Evolutionary conservation across 2,113 vertebrate genomes (phyloP).

Genomic region (Leuciscus idus): DNA sequence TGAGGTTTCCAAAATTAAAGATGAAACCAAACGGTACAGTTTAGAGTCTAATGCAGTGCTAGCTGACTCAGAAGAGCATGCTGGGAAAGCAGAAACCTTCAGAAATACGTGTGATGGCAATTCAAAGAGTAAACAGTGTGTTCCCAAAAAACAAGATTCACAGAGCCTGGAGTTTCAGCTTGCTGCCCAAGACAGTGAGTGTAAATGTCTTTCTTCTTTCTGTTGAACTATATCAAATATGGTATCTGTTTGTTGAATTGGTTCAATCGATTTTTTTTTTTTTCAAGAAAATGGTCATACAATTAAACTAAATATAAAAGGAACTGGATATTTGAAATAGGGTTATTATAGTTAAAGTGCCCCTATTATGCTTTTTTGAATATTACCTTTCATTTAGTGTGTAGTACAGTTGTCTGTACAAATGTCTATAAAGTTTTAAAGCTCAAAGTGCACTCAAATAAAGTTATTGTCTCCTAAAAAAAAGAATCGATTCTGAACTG

Average conservation of each 20-base stretch:
- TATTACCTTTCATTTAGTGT: too few species aligned
- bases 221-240: neutral
- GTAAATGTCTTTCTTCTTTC: neutral
- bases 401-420: too few species aligned
- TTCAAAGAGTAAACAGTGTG: slow-evolving; percentile 5
- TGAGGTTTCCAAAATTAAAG: slow-evolving; percentile 61
- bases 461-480: too few species aligned
- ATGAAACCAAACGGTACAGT: slow-evolving; percentile 76
- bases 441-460: too few species aligned
- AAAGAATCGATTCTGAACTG: too few species aligned
- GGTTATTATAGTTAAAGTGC: too few species aligned
- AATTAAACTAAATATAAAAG: too few species aligned
- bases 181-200: slow-evolving; percentile 20
- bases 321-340: too few species aligned
- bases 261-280: neutral
- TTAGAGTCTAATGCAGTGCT: slow-evolving; percentile 70
- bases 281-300: neutral
- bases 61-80: slow-evolving; percentile 52
- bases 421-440: too few species aligned
- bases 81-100: slow-evolving; percentile 18
- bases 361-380: too few species aligned
- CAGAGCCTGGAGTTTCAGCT: slow-evolving; percentile 32
- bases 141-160: neutral
- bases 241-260: neutral
- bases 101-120: slow-evolving; percentile 3